Percentiles rank a stretch among this genome's conserved stretches.
These are phyloP conservation scores for Nibea albiflora DNA, from an alignment of 2,113 vertebrate genomes.

Conservation along the genomic window DNA sequence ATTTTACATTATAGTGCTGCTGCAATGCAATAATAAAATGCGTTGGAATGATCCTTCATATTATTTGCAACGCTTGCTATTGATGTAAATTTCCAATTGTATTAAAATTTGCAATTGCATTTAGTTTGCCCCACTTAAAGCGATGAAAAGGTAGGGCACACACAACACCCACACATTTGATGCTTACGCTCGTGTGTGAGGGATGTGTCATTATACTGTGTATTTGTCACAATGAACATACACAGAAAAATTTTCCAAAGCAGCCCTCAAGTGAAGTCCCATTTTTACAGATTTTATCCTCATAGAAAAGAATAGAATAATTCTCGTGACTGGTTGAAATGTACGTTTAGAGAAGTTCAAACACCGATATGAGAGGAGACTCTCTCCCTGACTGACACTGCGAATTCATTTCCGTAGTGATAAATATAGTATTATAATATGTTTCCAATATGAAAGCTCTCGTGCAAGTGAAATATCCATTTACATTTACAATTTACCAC, in stretches of 20 bases:
- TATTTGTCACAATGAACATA: conserved; percentile 7
- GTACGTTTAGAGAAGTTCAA: not conserved
- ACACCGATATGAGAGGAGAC: not conserved
- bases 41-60: conserved; percentile 9
- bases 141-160: not conserved
- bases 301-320: not conserved
- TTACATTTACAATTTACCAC: conserved; percentile 22
- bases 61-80: conserved; percentile 13
- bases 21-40: not conserved
- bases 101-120: conserved; percentile 20
- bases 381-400: not conserved
- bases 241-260: not conserved
- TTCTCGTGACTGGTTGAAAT: not conserved
- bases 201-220: not conserved
- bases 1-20: not conserved
- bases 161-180: conserved; percentile 10
- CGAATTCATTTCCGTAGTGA: conserved; percentile 37
- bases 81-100: conserved; percentile 20
- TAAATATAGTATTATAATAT: conserved; percentile 50
- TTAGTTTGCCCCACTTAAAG: conserved; percentile 18
- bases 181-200: not conserved
- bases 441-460: conserved; percentile 45
- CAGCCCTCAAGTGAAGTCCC: not conserved
- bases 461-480: conserved; percentile 11
- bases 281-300: not conserved